Base-by-base conservation (phyloP, 2,888 invertebrate genomes). In the Dorcus hopei region DNA sequence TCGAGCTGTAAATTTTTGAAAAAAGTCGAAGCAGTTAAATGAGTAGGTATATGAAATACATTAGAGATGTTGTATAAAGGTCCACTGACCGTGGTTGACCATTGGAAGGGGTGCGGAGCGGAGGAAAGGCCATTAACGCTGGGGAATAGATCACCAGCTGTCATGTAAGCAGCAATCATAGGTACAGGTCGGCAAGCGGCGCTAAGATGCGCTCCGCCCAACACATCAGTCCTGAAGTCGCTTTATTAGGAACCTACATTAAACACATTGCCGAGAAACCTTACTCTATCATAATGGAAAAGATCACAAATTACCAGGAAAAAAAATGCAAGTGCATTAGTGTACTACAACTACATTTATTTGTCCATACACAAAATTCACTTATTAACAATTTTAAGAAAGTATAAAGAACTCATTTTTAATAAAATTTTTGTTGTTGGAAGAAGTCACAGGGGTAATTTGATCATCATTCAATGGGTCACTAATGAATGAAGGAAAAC, bases 91-190 rank as follows among this genome's bases (percentile, higher is more conserved):
- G 63, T 50, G 54, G 56, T 38, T 61, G 60, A 61, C 58, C 60
- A 52, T 23, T 43, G 52, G 49, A 19, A 43, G 49, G 56, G 41
- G 41, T 54, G 61, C 50, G 62, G 58, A 65, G 66, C 62, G 66
- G 66, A 66, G 65, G 59, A 65, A 68, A 70, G 69, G 68, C 71
- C 69, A 71, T 72, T 72, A 72, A 70, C 70, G 70, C 68, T 66
- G 69, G 69, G 67, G 72, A 72, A 72, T 72, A 72, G 72, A 72
- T 72, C 72, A 71, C 70, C 71, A 70, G 70, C 72, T 70, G 72
- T 71, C 72, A 72, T 68, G 68, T 70, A 69, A 69, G 70, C 68
- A 65, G 70, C 70, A 72, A 70, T 71, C 70, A 69, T 68, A 69
- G 68, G 67, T 68, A 70, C 69, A 69, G 70, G 70, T 69, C 70